Base-by-base conservation (phyloP, 1,140 invertebrate genomes). In the Aphis gossypii region DNA sequence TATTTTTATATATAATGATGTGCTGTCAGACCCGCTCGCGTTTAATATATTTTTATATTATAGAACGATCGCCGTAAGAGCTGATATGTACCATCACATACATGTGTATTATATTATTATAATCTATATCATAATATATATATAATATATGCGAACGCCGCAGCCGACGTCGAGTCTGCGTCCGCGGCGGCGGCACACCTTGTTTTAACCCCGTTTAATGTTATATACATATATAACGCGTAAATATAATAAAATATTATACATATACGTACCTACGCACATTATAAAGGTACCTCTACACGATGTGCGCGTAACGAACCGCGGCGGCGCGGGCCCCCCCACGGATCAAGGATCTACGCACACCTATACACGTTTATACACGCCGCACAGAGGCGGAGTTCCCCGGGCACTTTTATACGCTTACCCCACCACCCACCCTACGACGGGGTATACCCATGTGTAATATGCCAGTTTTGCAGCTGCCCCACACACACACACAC, bases 401-500 rank as follows among this genome's bases (percentile, higher is more conserved):
- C 54, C 90, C 21, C 56, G 38, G 51, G 84, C 44, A 30, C 44
- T 46, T n/a, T 87, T 30, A n/a, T 20, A 1, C 41, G 8, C 11
- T 3, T 38, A 41, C 83, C 11, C 21, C 38, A 41, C 38, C 60
- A 5, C 38, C 41, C 23, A 1, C 38, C 38, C 9, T 20, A 5
- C 41, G 7, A 41, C 38, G 2, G 48, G 14, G 46, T 11, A 48
- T 41, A 51, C 48, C 1, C 41, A 76, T 21, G 30, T n/a, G 48
- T 82, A 60, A 83, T 51, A 23, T 21, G 46, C 46, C 14, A n/a
- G 46, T 54, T 92, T 92, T 92, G 91, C 91, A 92, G 91, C 91
- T 92, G 91, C 91, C 76, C 20, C n/a, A 1, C 30, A 35, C 76
- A 0, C 76, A 54, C 84, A 11, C 44, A 38, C 76, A 30, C 41